phyloP scores from a whole-genome alignment of 1,140 invertebrate genomes.

The Apis mellifera region Amel_HAv3.1 CM009945.2:7956001-7956500 shows the following conservation, averaged over 20 bases:
- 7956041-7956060: not conserved
- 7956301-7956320: constrained; percentile 25
- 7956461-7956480: not conserved
- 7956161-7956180: constrained; percentile 52
- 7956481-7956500: too few relatives aligned
- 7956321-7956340: not conserved
- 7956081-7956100: too few relatives aligned
- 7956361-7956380: constrained; percentile 18
- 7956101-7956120: not conserved
- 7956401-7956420: not conserved
- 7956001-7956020: too few relatives aligned
- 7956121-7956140: not conserved
- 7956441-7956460: not conserved
- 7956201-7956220: not conserved
- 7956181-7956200: constrained; percentile 24
- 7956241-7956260: constrained; percentile 23
- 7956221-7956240: constrained; percentile 23
- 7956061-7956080: not conserved
- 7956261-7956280: not conserved
- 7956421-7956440: not conserved
- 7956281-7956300: constrained; percentile 6
- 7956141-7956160: not conserved
- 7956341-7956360: constrained; percentile 33
- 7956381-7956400: not conserved
- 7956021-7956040: too few relatives aligned